These are phyloP conservation scores for Timema cristinae DNA, from an alignment of 2,888 invertebrate genomes.

Conservation along the genomic window DNA sequence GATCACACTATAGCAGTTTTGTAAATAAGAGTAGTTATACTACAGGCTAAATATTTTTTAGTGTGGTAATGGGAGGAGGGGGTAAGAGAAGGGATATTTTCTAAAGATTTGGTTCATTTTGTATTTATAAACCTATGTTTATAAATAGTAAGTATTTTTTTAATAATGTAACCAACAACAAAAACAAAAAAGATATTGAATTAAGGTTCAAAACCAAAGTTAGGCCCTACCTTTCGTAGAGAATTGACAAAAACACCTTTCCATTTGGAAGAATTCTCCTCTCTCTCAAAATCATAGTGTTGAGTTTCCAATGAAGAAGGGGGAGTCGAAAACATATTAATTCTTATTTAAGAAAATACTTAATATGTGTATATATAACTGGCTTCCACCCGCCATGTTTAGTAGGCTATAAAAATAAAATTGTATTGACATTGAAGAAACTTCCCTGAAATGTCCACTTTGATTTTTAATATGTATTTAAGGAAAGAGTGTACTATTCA, in stretches of 20 bases:
- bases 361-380: conserved; percentile 26
- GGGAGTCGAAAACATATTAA: conserved; percentile 35
- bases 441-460: too few relatives aligned
- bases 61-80: too few relatives aligned
- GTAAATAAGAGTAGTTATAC: too few relatives aligned
- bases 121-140: neutral
- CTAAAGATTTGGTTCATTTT: neutral
- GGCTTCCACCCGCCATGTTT: conserved; percentile 33
- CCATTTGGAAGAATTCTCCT: conserved; percentile 89
- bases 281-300: conserved; percentile 78
- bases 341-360: conserved; percentile 21
- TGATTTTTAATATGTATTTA: too few relatives aligned
- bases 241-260: conserved; percentile 83
- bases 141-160: neutral
- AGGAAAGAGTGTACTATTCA: too few relatives aligned
- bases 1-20: too few relatives aligned
- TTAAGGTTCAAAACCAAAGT: too few relatives aligned
- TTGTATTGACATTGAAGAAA: neutral
- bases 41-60: neutral
- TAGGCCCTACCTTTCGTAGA: conserved; percentile 70
- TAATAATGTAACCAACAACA: conserved; percentile 1
- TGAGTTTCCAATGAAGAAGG: conserved; percentile 34
- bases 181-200: conserved; percentile 15
- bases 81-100: neutral
- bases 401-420: conserved; percentile 10